Evolutionary conservation across 2,113 vertebrate genomes (phyloP).

Genomic region (Porphyrio hochstetteri): DNA sequence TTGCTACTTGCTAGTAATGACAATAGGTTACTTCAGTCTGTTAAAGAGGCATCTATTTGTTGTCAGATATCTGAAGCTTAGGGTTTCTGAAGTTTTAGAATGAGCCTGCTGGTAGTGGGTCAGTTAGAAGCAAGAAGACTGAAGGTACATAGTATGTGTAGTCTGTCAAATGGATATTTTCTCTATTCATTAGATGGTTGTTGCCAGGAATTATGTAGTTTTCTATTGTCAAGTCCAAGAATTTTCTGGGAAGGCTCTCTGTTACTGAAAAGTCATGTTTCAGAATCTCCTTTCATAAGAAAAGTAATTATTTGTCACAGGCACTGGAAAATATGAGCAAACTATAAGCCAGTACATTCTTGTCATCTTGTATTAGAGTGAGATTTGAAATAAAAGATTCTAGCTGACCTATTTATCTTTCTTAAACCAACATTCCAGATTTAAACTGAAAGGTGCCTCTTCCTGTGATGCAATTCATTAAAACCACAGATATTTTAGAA

Average conservation of each 20-base stretch:
- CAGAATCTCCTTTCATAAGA: background rate
- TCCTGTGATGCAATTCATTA: background rate
- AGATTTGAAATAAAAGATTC: background rate
- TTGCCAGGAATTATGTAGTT: background rate
- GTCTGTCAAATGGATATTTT: background rate
- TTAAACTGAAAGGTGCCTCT: background rate
- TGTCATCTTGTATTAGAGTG: background rate
- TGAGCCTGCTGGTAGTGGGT: background rate
- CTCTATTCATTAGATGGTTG: background rate
- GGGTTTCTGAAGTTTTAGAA: background rate
- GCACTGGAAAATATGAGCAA: background rate
- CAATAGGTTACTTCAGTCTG: background rate
- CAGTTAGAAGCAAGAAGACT: background rate
- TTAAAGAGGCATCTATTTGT: background rate
- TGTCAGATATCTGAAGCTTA: background rate
- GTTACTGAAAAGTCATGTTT: background rate
- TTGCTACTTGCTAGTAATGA: background rate
- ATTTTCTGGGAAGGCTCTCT: background rate
- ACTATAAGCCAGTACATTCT: background rate
- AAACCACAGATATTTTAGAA: background rate
- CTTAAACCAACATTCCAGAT: background rate
- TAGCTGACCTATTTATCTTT: background rate
- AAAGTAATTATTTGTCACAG: background rate
- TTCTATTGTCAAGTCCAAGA: background rate
- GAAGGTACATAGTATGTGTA: background rate